phyloP scores from a whole-genome alignment of 2,797 vertebrate species.

The Podarcis lilfordi region DNA sequence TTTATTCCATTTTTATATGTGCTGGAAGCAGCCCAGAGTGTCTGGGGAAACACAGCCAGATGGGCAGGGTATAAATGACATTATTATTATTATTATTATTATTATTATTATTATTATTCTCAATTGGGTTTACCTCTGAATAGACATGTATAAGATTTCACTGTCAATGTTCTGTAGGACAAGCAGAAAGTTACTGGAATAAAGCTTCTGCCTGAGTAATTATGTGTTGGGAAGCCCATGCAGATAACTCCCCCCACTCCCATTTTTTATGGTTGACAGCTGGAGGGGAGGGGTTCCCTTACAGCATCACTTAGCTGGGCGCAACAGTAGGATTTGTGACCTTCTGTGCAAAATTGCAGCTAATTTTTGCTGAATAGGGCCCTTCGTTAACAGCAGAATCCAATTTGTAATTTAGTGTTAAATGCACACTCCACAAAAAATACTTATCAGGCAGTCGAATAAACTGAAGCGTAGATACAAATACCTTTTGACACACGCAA shows the following conservation, averaged over 20 bases:
- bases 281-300: constrained; percentile 62
- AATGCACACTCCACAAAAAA: constrained; percentile 71
- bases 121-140: neutral
- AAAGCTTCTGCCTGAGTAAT: neutral
- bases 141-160: neutral
- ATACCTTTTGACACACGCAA: constrained; percentile 75
- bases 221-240: neutral
- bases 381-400: constrained; percentile 75
- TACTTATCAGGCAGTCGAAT: constrained; percentile 59
- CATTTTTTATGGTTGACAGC: constrained; percentile 5
- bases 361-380: constrained; percentile 71
- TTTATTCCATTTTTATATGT: too few relatives aligned
- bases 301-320: constrained; percentile 53
- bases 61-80: too few relatives aligned
- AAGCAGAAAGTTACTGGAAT: neutral
- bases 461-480: constrained; percentile 70
- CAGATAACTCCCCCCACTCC: neutral
- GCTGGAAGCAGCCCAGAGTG: too few relatives aligned
- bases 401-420: constrained; percentile 78
- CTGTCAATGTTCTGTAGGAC: neutral
- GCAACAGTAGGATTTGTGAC: constrained; percentile 55
- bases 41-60: too few relatives aligned
- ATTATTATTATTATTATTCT: neutral
- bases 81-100: neutral
- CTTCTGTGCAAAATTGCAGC: constrained; percentile 64